phyloP scores from a whole-genome alignment of 2,113 vertebrate species.

The Brachypodius melanocephalos region DNA sequence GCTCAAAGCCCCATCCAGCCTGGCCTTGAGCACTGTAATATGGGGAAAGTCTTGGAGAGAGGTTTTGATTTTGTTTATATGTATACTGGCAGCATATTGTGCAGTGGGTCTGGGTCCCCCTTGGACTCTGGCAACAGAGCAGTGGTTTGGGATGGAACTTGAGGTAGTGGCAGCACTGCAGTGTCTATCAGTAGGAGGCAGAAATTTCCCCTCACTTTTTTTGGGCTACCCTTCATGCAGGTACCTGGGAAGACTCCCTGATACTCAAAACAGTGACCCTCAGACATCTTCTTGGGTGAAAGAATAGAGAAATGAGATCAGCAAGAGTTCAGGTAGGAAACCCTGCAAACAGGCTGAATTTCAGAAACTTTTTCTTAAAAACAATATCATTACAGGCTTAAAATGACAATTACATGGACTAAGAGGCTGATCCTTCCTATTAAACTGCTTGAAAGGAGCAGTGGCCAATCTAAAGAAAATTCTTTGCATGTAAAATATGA shows the following conservation, averaged over 20 bases:
- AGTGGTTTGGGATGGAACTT: neutral
- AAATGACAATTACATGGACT: neutral
- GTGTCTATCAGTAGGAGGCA: neutral
- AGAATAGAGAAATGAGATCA: neutral
- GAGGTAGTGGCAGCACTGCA: neutral
- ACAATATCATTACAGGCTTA: neutral
- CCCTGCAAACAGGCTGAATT: neutral
- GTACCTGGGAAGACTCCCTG: neutral
- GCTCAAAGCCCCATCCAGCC: neutral
- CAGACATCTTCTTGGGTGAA: neutral
- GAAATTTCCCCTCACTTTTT: neutral
- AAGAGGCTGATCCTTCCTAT: neutral
- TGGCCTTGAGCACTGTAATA: neutral
- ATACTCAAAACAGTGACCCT: neutral
- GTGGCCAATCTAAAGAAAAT: neutral
- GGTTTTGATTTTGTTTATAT: neutral
- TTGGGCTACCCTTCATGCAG: neutral
- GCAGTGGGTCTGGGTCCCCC: neutral
- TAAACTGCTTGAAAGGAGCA: neutral
- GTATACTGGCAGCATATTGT: neutral
- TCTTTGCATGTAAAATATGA: neutral
- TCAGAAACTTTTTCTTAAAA: neutral
- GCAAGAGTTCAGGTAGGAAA: neutral
- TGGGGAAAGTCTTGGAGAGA: neutral
- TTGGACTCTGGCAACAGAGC: neutral